Conservation (phyloP, 2,888 invertebrate genomes). For the Bombylius major region DNA sequence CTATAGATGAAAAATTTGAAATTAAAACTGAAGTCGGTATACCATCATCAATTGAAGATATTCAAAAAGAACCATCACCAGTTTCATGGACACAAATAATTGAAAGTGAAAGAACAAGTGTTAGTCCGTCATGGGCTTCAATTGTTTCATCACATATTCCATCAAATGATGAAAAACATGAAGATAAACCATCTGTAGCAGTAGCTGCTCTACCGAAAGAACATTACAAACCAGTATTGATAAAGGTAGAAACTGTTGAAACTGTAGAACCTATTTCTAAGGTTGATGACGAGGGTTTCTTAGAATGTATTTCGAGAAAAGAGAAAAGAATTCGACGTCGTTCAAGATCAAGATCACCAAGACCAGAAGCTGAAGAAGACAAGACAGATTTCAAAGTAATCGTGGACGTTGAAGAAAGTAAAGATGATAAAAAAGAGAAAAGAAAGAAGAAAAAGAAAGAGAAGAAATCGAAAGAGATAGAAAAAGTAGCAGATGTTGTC, state of each 20-base stretch:
- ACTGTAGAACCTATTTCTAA: neutral
- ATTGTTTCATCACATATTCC: no score
- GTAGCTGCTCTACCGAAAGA: neutral
- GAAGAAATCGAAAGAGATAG: slow-evolving; percentile 21
- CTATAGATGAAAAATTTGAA: no score
- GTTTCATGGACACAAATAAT: neutral
- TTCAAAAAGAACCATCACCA: neutral
- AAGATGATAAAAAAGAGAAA: neutral
- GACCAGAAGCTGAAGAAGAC: no score
- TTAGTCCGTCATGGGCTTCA: neutral
- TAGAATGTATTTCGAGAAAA: neutral
- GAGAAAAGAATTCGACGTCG: slow-evolving; percentile 4
- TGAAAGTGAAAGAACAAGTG: neutral
- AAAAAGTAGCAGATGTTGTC: slow-evolving; percentile 5
- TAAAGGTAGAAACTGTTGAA: neutral
- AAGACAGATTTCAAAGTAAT: no score
- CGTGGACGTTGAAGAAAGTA: neutral
- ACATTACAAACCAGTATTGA: neutral
- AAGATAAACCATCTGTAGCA: neutral
- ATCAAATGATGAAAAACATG: no score
- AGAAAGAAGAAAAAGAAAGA: neutral
- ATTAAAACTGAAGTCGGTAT: no score
- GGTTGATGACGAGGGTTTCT: no score
- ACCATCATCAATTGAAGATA: neutral
- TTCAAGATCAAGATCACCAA: neutral